phyloP scores from a whole-genome alignment of 1,140 invertebrate genomes.

The Drosophila quadrilineata region DNA sequence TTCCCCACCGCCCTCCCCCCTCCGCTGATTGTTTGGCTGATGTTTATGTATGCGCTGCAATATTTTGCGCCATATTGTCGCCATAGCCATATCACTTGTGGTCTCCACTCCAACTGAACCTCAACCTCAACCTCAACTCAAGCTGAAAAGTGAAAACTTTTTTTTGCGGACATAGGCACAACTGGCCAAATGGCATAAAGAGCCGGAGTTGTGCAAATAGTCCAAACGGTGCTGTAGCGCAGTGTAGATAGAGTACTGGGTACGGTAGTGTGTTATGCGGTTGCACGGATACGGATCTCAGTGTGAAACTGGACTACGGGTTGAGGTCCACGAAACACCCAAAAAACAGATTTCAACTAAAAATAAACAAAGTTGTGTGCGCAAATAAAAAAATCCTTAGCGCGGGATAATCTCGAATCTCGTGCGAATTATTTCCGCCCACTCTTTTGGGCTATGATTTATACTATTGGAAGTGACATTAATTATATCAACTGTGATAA shows the following conservation, averaged over 20 bases:
- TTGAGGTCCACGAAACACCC: too few relatives aligned
- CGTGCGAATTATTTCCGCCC: slow-evolving; percentile 30
- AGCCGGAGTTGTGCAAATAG: slow-evolving; percentile 8
- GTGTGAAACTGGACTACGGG: too few relatives aligned
- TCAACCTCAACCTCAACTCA: too few relatives aligned
- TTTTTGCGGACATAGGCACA: slow-evolving; percentile 49
- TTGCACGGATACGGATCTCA: slow-evolving; percentile 38
- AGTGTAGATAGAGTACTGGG: slow-evolving; percentile 36
- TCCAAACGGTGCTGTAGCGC: too few relatives aligned
- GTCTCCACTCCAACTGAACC: slow-evolving; percentile 37
- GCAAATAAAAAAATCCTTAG: slow-evolving; percentile 44
- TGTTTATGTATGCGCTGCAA: slow-evolving; percentile 75
- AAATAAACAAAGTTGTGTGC: too few relatives aligned
- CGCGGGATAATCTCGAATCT: slow-evolving; percentile 9
- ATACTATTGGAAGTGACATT: slow-evolving; percentile 49
- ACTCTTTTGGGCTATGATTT: slow-evolving; percentile 38
- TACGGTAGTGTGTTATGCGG: slow-evolving; percentile 51
- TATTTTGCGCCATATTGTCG: slow-evolving; percentile 73
- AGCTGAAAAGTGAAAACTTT: too few relatives aligned
- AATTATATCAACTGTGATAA: slow-evolving; percentile 69
- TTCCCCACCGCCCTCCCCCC: not conserved
- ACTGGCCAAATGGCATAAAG: slow-evolving; percentile 23
- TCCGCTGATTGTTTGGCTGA: slow-evolving; percentile 25
- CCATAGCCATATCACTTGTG: slow-evolving; percentile 25
- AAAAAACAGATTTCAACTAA: too few relatives aligned